Evolutionary conservation across 2,888 invertebrate species (phyloP), one percentile per base, ranked within the genome.

Genomic region (Thera obeliscata): DNA sequence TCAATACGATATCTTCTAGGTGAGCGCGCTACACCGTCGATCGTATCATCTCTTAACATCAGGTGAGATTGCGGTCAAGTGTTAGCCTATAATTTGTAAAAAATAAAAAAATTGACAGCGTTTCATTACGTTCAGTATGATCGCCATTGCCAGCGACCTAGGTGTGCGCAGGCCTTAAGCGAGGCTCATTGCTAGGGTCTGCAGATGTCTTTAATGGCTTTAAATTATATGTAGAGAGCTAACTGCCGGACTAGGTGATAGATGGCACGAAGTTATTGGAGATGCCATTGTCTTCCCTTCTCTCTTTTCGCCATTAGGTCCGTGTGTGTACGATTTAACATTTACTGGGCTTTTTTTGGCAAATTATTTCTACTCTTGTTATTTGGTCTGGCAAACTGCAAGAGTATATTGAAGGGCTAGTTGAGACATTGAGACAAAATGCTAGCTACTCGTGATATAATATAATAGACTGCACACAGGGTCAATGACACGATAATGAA

Each of bases 141-240:
- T 22, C 22, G 22, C 22, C 22, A 22, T 22, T 1, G 22, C 22
- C 22, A 22, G 22, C 1, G 22, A 22, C 22, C 22, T 22, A 22
- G 22, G 22, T 22, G 22, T 22, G 22, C 22, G 22, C 22, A 22
- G 22, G 22, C 22, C 22, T 22, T 22, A 22, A 90, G 89, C 86
- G 85, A 78, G 86, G 83, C 92, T 91, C 91, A 91, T 90, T 90
- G 90, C 89, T 84, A 83, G 86, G 89, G 87, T 86, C 92, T 91
- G 90, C 93, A 93, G 93, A 93, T 93, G 93, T 91, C 90, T 92
- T 91, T 93, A 93, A 93, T 93, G 92, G 91, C 89, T 91, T 93
- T 91, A 93, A 93, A 93, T 93, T 93, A 91, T 93, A 91, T 89
- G 90, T 89, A 89, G 91, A 91, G 91, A 89, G 87, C 88, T 91